Conservation (phyloP, 2,797 vertebrate species). For the Antrozous pallidus region DNA sequence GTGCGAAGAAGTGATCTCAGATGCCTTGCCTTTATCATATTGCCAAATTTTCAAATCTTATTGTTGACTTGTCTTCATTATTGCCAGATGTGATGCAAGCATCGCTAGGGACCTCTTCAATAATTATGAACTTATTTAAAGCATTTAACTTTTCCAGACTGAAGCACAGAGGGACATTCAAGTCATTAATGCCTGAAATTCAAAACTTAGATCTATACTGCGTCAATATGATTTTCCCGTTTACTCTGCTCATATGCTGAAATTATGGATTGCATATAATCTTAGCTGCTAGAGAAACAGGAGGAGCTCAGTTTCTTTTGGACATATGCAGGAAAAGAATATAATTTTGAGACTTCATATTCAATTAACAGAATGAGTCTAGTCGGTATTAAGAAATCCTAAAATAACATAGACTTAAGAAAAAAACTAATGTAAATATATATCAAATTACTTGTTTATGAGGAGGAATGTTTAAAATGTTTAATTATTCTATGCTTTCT, state of each 20-base stretch:
- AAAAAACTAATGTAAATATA: not conserved
- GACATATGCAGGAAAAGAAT: conserved; percentile 20
- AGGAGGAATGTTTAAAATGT: not conserved
- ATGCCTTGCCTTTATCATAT: conserved; percentile 84
- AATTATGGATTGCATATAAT: not conserved
- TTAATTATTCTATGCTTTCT: not conserved
- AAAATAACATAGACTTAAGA: conserved; percentile 18
- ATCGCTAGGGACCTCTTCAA: conserved; percentile 73
- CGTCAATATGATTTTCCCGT: not conserved
- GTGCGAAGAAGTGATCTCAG: conserved; percentile 84
- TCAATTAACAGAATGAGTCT: conserved; percentile 36
- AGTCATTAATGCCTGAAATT: conserved; percentile 69
- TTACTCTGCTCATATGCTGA: not conserved
- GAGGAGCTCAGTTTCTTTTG: conserved; percentile 17
- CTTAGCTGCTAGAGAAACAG: not conserved
- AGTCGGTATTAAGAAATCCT: conserved; percentile 4
- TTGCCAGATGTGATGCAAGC: conserved; percentile 89
- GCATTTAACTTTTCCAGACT: conserved; percentile 71
- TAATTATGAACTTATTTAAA: conserved; percentile 75
- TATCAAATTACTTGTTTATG: not conserved
- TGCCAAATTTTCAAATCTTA: conserved; percentile 86
- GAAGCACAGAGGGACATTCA: conserved; percentile 50
- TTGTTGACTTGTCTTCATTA: conserved; percentile 88
- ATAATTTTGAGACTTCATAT: conserved; percentile 25
- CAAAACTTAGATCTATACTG: conserved; percentile 50